phyloP scores from a whole-genome alignment of 2,888 invertebrate species.

The Plusia festucae region DNA sequence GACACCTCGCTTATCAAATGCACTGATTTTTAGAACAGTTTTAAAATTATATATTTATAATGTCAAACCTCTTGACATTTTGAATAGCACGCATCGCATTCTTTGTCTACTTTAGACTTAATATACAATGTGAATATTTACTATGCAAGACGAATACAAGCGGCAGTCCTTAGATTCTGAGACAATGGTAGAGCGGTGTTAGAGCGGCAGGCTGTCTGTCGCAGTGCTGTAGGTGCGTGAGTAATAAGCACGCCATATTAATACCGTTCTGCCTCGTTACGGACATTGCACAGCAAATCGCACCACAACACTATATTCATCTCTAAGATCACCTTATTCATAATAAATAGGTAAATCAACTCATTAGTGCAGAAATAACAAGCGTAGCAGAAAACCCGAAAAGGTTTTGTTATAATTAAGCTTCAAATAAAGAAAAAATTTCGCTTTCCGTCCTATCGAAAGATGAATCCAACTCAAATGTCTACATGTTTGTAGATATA shows the following conservation, averaged over 20 bases:
- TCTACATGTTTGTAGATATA: slow-evolving; percentile 33
- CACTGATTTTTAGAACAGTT: slow-evolving; percentile 11
- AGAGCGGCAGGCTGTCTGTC: slow-evolving; percentile 34
- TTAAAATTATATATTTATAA: background rate
- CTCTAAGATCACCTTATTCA: slow-evolving; percentile 2
- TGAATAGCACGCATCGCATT: background rate
- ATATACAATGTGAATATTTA: background rate
- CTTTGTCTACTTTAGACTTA: background rate
- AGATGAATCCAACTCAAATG: background rate
- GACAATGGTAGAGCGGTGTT: slow-evolving; percentile 35
- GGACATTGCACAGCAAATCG: slow-evolving; percentile 28
- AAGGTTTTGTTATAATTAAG: background rate
- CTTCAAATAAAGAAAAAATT: no score
- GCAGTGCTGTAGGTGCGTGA: slow-evolving; percentile 32
- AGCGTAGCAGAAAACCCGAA: background rate
- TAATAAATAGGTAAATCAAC: slow-evolving; percentile 15
- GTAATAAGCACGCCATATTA: slow-evolving; percentile 36
- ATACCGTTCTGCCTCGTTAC: slow-evolving; percentile 47
- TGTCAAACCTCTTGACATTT: background rate
- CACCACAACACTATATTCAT: slow-evolving; percentile 22
- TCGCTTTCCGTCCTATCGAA: no score
- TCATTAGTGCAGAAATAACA: slow-evolving; percentile 2
- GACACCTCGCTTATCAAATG: slow-evolving; percentile 21
- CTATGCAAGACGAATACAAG: slow-evolving; percentile 20
- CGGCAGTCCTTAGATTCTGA: slow-evolving; percentile 20